Percentiles rank a stretch among this genome's conserved stretches.
These are phyloP conservation scores for Dolomedes plantarius DNA, from an alignment of 2,888 invertebrate genomes.

Conservation along the genomic window DNA sequence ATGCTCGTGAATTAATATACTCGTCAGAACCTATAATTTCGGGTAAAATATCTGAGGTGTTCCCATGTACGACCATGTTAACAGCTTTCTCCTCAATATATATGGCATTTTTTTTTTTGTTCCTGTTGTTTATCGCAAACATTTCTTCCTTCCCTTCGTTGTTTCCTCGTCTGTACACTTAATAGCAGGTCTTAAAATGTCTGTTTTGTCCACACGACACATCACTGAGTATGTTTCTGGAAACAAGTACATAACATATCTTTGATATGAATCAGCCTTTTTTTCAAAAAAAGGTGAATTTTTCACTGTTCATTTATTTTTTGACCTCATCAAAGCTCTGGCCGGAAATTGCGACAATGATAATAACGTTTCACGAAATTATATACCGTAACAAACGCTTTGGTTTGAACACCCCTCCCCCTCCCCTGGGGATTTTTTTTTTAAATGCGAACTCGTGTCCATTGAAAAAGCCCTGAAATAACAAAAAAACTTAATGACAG, in stretches of 20 bases:
- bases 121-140: too few species aligned
- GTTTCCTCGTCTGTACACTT: too few species aligned
- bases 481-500: not conserved
- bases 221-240: not conserved
- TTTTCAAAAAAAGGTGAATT: not conserved
- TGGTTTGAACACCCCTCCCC: not conserved
- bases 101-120: too few species aligned
- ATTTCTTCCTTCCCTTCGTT: too few species aligned
- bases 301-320: not conserved
- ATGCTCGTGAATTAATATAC: too few species aligned
- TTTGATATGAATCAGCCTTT: not conserved
- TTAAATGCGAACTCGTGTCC: not conserved
- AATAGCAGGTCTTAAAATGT: too few species aligned
- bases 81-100: too few species aligned
- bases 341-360: not conserved
- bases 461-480: not conserved
- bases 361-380: not conserved
- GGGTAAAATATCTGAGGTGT: too few species aligned
- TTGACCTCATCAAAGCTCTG: not conserved
- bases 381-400: not conserved
- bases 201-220: too few species aligned
- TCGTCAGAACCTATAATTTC: too few species aligned
- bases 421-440: not conserved
- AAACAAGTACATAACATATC: not conserved
- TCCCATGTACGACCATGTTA: too few species aligned